phyloP scores from a whole-genome alignment of 2,113 vertebrate species.

The Cololabis saira region DNA sequence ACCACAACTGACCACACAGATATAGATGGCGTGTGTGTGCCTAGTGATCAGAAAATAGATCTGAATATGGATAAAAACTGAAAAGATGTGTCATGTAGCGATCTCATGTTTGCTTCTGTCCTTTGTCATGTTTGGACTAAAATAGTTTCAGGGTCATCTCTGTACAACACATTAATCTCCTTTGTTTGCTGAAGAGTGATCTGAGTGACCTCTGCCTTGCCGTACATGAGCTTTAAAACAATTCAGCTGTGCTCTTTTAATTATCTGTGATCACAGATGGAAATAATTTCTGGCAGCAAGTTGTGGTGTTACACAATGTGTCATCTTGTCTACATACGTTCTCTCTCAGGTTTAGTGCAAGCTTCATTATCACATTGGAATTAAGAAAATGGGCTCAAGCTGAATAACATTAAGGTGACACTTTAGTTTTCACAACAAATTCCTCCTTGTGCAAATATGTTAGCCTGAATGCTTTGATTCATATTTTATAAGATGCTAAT shows the following conservation, averaged over 20 bases:
- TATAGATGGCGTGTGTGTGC: not conserved
- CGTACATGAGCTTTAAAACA: slow-evolving; percentile 5
- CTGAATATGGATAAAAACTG: slow-evolving; percentile 9
- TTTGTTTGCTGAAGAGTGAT: not conserved
- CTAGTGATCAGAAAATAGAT: slow-evolving; percentile 19
- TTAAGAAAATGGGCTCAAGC: slow-evolving; percentile 46
- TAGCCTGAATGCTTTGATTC: slow-evolving; percentile 27
- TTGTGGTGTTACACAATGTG: slow-evolving; percentile 14
- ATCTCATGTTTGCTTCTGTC: not conserved
- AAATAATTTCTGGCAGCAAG: slow-evolving; percentile 37
- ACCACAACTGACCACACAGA: slow-evolving; percentile 32
- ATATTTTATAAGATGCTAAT: slow-evolving; percentile 22
- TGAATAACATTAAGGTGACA: slow-evolving; percentile 36
- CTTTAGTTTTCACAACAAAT: slow-evolving; percentile 4
- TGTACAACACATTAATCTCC: not conserved
- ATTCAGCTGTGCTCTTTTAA: slow-evolving; percentile 10
- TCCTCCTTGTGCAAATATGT: slow-evolving; percentile 13
- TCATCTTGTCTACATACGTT: slow-evolving; percentile 43
- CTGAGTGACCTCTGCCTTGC: slow-evolving; percentile 4
- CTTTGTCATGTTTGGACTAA: not conserved
- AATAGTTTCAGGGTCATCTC: not conserved
- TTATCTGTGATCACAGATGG: slow-evolving; percentile 20
- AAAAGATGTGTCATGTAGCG: not conserved
- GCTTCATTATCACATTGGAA: slow-evolving; percentile 46
- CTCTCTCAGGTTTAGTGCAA: slow-evolving; percentile 21